Percentiles rank a stretch among this genome's conserved stretches.
Conservation (phyloP, 2,797 vertebrate genomes). For the Vipera ursinii region DNA sequence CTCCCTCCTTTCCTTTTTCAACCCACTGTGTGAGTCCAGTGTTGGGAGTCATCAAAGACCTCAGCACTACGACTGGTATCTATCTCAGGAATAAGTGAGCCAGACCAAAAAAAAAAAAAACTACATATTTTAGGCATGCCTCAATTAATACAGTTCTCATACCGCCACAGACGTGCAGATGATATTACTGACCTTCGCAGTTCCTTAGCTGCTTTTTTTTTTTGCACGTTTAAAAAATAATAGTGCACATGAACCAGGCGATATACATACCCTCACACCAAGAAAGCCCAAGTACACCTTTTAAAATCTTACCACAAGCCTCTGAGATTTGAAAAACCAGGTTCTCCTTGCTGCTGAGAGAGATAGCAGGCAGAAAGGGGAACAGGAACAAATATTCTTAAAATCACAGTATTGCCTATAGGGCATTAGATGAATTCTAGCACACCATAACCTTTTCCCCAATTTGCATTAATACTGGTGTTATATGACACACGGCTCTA, state of each 20-base stretch:
- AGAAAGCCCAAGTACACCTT: background rate
- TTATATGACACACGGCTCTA: background rate
- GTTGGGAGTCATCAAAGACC: background rate
- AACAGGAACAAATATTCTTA: background rate
- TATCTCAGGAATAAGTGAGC: slow-evolving; percentile 13
- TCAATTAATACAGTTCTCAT: slow-evolving; percentile 16
- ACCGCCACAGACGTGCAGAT: slow-evolving; percentile 1
- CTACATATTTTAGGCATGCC: slow-evolving; percentile 10
- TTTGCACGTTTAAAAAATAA: slow-evolving; percentile 3
- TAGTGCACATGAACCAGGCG: background rate
- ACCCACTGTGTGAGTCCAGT: background rate
- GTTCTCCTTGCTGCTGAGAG: background rate
- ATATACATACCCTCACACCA: background rate
- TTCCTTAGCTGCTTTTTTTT: background rate
- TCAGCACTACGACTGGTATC: background rate
- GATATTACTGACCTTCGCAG: background rate
- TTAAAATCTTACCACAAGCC: slow-evolving; percentile 3
- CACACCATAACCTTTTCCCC: background rate
- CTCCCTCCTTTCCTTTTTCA: background rate
- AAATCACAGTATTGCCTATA: background rate
- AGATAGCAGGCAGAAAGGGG: background rate
- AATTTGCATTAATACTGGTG: background rate
- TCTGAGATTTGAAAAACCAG: background rate
- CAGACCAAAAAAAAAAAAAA: slow-evolving; percentile 11
- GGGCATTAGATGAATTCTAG: background rate